Evolutionary conservation across 2,113 vertebrate species (phyloP).

Genomic region (Laterallus jamaicensis): DNA sequence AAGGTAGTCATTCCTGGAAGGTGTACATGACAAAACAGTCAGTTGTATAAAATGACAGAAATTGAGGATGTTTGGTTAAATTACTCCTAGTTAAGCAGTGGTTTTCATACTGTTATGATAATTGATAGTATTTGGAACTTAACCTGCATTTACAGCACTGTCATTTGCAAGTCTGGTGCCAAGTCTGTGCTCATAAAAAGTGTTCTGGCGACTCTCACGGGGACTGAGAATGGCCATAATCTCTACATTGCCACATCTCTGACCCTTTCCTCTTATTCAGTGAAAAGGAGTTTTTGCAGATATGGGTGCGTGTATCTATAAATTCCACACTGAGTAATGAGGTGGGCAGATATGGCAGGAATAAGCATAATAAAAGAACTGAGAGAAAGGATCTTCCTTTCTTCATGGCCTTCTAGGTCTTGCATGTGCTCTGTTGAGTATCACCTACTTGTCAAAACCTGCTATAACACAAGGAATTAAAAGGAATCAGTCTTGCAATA

Average conservation of each 20-base stretch:
- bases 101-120: slow-evolving; percentile 36
- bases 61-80: slow-evolving; percentile 24
- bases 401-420: slow-evolving; percentile 3
- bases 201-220: slow-evolving; percentile 2
- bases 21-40: neutral
- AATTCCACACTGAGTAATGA: slow-evolving; percentile 13
- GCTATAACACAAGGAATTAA: slow-evolving; percentile 38
- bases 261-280: neutral
- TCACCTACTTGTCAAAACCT: slow-evolving; percentile 28
- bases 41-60: neutral
- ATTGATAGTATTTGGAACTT: slow-evolving; percentile 9
- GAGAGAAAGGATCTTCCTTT: slow-evolving; percentile 1
- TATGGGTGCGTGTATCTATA: neutral
- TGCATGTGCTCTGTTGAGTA: slow-evolving; percentile 9
- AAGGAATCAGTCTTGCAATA: slow-evolving; percentile 15
- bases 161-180: slow-evolving; percentile 28
- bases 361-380: slow-evolving; percentile 35
- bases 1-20: neutral
- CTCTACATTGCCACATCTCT: neutral
- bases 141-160: slow-evolving; percentile 2
- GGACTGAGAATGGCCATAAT: slow-evolving; percentile 7
- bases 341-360: neutral
- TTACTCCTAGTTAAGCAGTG: neutral
- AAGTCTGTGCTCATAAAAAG: neutral
- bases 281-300: slow-evolving; percentile 8